These are phyloP conservation scores for Istiophorus platypterus DNA, from an alignment of 2,113 vertebrate species.

Conservation along the genomic window DNA sequence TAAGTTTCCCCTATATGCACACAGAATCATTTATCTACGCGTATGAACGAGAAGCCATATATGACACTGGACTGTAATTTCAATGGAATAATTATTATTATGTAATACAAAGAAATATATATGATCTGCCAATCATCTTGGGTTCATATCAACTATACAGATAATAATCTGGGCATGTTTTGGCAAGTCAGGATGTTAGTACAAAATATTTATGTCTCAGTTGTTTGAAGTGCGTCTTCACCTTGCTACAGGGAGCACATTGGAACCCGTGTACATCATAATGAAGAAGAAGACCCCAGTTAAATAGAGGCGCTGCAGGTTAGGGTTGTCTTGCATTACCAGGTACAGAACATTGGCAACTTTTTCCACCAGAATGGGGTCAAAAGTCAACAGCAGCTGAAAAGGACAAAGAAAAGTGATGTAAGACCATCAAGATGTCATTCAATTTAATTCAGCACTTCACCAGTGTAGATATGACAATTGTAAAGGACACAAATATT, in stretches of 20 bases:
- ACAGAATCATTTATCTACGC: no score
- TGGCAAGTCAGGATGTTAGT: background rate
- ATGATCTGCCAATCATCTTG: background rate
- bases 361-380: conserved; percentile 98
- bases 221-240: conserved; percentile 68
- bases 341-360: conserved; percentile 92
- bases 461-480: background rate
- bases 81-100: background rate
- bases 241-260: conserved; percentile 97
- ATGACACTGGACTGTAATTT: no score
- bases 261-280: conserved; percentile 99
- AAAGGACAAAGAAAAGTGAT: conserved; percentile 8
- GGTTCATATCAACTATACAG: background rate
- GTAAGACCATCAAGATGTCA: background rate
- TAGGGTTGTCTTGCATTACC: conserved; percentile 98
- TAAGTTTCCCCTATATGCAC: no score
- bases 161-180: background rate
- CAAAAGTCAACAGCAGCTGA: conserved; percentile 97
- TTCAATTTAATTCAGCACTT: background rate
- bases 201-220: background rate
- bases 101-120: background rate
- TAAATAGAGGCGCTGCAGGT: conserved; percentile 96
- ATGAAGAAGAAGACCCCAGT: conserved; percentile 99
- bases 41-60: no score
- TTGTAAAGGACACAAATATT: background rate